Percentiles rank a stretch among this genome's conserved stretches.
phyloP scores from a whole-genome alignment of 2,888 invertebrate species.

The Dorcus hopei region DNA sequence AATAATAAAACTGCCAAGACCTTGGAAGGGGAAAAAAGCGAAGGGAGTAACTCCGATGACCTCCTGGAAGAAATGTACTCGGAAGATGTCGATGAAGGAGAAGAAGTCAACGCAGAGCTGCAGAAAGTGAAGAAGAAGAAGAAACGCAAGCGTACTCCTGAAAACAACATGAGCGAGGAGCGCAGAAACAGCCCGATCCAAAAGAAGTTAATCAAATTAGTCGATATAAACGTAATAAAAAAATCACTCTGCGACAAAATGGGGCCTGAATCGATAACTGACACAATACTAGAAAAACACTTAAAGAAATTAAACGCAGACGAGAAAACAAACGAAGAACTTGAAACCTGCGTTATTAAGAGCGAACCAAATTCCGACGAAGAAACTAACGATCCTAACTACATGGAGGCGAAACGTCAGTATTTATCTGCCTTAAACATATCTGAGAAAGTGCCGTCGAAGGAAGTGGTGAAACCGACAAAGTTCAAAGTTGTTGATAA shows the following conservation, averaged over 20 bases:
- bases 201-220: conserved; percentile 13
- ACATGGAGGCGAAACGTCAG: conserved; percentile 38
- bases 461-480: conserved; percentile 11
- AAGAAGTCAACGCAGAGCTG: neutral
- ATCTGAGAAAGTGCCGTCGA: conserved; percentile 33
- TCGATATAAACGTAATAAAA: conserved; percentile 15
- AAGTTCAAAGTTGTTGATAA: conserved; percentile 30
- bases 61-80: conserved; percentile 18
- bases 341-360: conserved; percentile 35
- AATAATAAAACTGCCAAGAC: neutral
- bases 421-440: conserved; percentile 44
- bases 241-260: neutral
- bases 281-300: conserved; percentile 4
- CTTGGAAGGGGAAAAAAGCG: neutral
- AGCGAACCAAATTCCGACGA: conserved; percentile 41
- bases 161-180: conserved; percentile 2
- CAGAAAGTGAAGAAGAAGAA: neutral
- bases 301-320: neutral
- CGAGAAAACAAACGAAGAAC: neutral
- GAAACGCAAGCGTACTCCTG: neutral
- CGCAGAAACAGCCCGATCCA: neutral
- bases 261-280: neutral
- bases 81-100: conserved; percentile 3
- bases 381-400: conserved; percentile 33
- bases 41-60: conserved; percentile 5